phyloP scores from a whole-genome alignment of 2,113 vertebrate genomes.

The Hippocampus barbouri region DNA sequence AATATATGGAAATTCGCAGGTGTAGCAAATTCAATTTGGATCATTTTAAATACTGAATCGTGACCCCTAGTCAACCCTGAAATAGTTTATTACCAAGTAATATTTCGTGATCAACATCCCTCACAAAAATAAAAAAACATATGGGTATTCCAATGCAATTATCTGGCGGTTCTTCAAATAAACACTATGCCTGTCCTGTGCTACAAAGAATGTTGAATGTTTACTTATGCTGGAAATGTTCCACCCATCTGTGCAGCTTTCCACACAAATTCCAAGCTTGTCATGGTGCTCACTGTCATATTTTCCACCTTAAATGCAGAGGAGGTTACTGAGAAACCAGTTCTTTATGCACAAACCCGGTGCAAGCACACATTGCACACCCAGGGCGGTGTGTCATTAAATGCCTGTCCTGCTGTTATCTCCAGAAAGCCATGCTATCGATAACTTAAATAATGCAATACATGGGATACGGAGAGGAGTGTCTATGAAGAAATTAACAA shows the following conservation, averaged over 20 bases:
- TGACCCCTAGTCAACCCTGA: background rate
- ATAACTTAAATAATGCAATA: slow-evolving; percentile 17
- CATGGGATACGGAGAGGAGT: background rate
- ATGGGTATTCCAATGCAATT: background rate
- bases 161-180: background rate
- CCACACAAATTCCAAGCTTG: slow-evolving; percentile 4
- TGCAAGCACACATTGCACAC: background rate
- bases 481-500: slow-evolving; percentile 1
- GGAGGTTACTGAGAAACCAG: slow-evolving; percentile 25
- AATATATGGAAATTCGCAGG: background rate
- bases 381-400: slow-evolving; percentile 10
- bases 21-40: background rate
- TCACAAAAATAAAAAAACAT: background rate
- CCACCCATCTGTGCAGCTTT: slow-evolving; percentile 1
- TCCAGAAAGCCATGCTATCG: slow-evolving; percentile 10
- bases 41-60: background rate
- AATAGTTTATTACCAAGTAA: background rate
- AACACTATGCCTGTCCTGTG: background rate
- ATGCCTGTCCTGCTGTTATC: background rate
- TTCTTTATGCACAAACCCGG: slow-evolving; percentile 12
- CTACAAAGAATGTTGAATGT: slow-evolving; percentile 16
- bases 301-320: slow-evolving; percentile 22
- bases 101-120: background rate
- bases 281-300: slow-evolving; percentile 19
- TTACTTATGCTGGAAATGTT: slow-evolving; percentile 19